A percentile compares a stretch with the other conserved stretches of the same genome.
Conservation (phyloP, 2,888 invertebrate genomes). For the Cordilura impudica region DNA sequence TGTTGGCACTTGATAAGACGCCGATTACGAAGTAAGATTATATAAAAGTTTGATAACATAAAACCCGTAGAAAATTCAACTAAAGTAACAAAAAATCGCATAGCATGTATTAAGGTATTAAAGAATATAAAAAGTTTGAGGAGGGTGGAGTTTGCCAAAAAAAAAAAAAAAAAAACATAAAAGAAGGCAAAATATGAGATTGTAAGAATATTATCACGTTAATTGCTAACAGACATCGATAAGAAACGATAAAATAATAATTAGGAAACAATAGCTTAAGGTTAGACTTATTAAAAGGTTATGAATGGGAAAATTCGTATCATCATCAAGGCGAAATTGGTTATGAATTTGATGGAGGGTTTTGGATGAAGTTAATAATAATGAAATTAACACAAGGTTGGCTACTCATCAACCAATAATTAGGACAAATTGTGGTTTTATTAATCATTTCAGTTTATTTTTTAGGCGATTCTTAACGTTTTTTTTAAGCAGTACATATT, state of each 20-base stretch:
- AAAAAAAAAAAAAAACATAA: background rate
- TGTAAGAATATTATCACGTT: background rate
- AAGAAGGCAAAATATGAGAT: background rate
- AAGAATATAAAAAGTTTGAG: too few species aligned
- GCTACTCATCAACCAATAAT: too few species aligned
- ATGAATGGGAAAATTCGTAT: too few species aligned
- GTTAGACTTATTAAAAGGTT: background rate
- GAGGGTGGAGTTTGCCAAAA: background rate
- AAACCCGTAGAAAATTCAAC: background rate
- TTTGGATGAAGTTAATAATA: too few species aligned
- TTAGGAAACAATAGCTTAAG: background rate
- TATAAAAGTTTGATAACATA: background rate
- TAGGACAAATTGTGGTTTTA: too few species aligned
- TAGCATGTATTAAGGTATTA: background rate
- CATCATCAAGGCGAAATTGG: too few species aligned
- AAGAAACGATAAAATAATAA: background rate
- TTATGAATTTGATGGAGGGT: too few species aligned
- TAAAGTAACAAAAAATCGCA: background rate
- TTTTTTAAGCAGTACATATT: too few species aligned
- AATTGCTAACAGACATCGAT: constrained; percentile 1
- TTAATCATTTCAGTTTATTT: too few species aligned
- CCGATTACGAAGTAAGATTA: background rate
- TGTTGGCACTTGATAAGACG: background rate
- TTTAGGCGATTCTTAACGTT: too few species aligned
- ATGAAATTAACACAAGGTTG: too few species aligned